Base-by-base conservation (phyloP, 2,888 invertebrate species). In the Dinocampus coccinellae region DNA sequence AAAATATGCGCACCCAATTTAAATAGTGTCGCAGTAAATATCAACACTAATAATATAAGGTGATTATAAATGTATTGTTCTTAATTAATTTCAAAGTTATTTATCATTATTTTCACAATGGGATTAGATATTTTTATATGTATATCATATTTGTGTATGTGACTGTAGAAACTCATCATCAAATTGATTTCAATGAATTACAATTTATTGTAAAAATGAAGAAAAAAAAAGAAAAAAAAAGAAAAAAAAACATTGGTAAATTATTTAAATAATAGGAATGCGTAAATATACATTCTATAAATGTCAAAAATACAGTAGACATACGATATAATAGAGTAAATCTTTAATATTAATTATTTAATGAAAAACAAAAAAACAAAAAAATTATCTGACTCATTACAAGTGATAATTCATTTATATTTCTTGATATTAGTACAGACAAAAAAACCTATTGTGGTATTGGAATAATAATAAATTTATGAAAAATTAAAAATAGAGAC, bases 31-130 rank as follows among this genome's bases (percentile, higher is more conserved):
- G 16, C 7, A 16, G 34, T 16, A 33, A 58, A 34, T 34, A 16
- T 34, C 1, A n/a, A 7, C 47, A 47, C 47, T 33, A 34, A n/a
- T 20, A 34, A 60, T 60, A 36, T 16, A 60, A 16, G 13, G 13
- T 57, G n/a, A 60, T 36, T 34, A 33, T 16, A 47, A 47, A 16
- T 52, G 55, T 47, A 16, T 39, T 33, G 13, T 33, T 11, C 22
- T 10, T 34, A 24, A 16, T 16, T 36, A 34, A 29, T 29, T n/a
- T 47, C 20, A 55, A 9, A 22, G 34, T 36, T 66, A 62, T 67
- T 69, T 69, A 29, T 76, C 73, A n/a, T 73, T 73, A 75, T 75
- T 7, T 9, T 47, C 20, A 47, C n/a, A 7, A 16, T 16, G 7
- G 16, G 20, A 16, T 20, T 7, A 7, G 16, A 47, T 20, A 47